Percentiles rank a stretch among this genome's conserved stretches.
phyloP scores from a whole-genome alignment of 2,888 invertebrate genomes.

The Bimastos eiseni region DNA sequence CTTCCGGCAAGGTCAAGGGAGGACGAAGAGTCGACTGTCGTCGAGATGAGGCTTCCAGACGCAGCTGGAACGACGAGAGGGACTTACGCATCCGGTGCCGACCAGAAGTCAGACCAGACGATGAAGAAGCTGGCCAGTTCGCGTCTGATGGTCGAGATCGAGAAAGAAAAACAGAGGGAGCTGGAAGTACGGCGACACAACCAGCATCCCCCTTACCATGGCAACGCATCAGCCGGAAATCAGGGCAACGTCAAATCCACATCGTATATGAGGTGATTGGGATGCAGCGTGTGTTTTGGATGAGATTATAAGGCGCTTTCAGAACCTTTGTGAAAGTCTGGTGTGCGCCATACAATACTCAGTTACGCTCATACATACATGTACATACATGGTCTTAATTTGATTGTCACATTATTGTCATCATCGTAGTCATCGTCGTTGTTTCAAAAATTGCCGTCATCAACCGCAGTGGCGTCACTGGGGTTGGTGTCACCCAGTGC shows the following conservation, averaged over 20 bases:
- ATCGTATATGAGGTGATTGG: conserved; percentile 13
- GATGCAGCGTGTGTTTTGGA: neutral
- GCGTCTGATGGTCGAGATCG: conserved; percentile 85
- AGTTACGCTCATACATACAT: too few relatives aligned
- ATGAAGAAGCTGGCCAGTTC: conserved; percentile 63
- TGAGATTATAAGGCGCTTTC: too few relatives aligned
- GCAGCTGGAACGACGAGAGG: neutral
- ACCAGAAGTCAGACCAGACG: conserved; percentile 24
- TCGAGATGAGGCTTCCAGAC: neutral
- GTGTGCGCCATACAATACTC: too few relatives aligned
- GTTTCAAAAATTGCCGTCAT: too few relatives aligned
- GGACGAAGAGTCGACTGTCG: neutral
- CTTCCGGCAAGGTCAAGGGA: neutral
- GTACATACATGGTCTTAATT: too few relatives aligned
- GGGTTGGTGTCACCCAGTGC: too few relatives aligned
- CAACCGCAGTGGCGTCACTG: too few relatives aligned
- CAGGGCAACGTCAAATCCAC: neutral
- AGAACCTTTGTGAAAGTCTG: too few relatives aligned
- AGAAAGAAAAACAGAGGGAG: conserved; percentile 82
- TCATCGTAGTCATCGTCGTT: too few relatives aligned
- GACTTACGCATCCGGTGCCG: neutral
- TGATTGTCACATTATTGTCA: too few relatives aligned
- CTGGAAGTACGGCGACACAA: conserved; percentile 68
- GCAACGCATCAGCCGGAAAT: neutral
- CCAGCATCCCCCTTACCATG: neutral